Evolutionary conservation across 2,888 invertebrate genomes (phyloP), one percentile per base, ranked within the genome.

Genomic region (Heliconius aoede): DNA sequence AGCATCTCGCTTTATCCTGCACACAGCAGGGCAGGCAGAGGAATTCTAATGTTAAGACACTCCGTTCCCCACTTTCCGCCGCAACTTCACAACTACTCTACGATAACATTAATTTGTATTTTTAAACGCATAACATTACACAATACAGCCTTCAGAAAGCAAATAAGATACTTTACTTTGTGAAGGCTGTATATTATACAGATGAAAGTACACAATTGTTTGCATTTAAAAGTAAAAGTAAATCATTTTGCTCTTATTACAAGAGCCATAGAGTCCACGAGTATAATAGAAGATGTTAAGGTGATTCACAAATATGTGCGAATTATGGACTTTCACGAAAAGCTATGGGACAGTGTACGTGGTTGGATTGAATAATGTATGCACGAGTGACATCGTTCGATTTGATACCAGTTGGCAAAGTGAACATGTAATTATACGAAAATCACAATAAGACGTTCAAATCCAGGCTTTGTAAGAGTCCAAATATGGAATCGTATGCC

Each of bases 301-400:
- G 51, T 83, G 85, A 85, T 86, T 89, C 85, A 83, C 83, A 85
- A 85, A 89, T 89, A 88, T 87, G 85, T 85, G 78, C 84, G 83
- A 84, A 84, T 85, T 86, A 87, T 83, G 86, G 75, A 89, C 93
- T 93, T 93, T 93, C 93, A 86, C 87, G 87, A 90, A 91, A 91
- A 92, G 92, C 91, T 91, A 88, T 80, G 71, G 65, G 73, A 72
- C 65, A 28, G 67, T 51, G 64, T 69, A 74, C 61, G 72, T 69
- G 61, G 32, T 51, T 72, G 67, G 72, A 65, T 69, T 36, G 58
- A 58, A 68, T 68, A 74, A 72, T 72, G 64, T n/a, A n/a, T n/a
- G n/a, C n/a, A n/a, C 73, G 30, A n/a, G 21, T n/a, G n/a, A 51
- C 30, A 51, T 51, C 3, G 13, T 13, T 51, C n/a, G 7, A 3